Percentiles rank a stretch among this genome's conserved stretches.
These are phyloP conservation scores for Eulemur albifrons DNA, from an alignment of 2,797 vertebrate species.

Conservation along the genomic window DNA sequence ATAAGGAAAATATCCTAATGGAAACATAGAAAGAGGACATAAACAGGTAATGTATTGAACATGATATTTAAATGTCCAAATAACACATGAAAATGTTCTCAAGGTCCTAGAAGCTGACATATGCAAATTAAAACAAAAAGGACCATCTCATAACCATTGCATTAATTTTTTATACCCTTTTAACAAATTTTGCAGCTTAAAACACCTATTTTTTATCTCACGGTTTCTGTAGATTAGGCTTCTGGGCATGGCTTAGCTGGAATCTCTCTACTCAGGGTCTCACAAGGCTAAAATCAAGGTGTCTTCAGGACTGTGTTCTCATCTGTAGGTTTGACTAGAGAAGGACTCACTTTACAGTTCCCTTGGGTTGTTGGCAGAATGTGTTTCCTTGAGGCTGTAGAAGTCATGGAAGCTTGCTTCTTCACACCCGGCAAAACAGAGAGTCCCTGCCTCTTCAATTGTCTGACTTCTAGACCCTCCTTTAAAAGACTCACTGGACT, in stretches of 20 bases:
- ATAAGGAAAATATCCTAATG: neutral
- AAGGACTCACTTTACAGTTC: neutral
- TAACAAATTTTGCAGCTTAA: neutral
- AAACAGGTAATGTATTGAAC: neutral
- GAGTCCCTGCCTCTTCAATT: neutral
- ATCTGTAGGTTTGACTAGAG: neutral
- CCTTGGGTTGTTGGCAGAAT: neutral
- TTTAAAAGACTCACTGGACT: neutral
- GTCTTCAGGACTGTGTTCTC: neutral
- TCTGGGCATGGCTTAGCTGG: neutral
- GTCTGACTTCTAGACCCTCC: neutral
- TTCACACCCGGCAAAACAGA: neutral
- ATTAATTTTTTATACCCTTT: neutral
- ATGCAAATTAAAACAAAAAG: neutral
- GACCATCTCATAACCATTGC: neutral
- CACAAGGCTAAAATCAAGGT: neutral
- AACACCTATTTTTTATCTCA: neutral
- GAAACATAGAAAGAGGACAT: neutral
- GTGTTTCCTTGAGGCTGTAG: neutral
- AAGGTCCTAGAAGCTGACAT: neutral
- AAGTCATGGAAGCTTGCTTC: neutral
- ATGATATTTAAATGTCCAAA: neutral
- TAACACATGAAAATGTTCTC: neutral
- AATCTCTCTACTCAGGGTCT: neutral
- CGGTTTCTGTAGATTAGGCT: neutral